A percentile compares a stretch with the other conserved stretches of the same genome.
phyloP scores from a whole-genome alignment of 2,888 invertebrate genomes.

The Spilarctia lutea region DNA sequence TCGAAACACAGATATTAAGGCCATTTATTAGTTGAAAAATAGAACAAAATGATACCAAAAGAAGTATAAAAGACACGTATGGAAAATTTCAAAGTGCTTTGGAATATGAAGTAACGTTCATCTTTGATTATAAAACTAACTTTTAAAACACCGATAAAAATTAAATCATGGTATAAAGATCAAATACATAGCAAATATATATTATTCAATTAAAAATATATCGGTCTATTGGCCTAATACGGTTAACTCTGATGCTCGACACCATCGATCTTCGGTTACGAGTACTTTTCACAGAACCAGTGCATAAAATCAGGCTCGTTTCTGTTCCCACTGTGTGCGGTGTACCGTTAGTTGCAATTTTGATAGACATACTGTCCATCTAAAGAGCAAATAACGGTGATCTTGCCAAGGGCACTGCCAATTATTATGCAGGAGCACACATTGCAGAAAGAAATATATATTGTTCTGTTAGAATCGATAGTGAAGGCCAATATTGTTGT shows the following conservation, averaged over 20 bases:
- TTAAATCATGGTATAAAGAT: too few species aligned
- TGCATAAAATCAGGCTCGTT: slow-evolving; percentile 2
- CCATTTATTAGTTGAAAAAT: too few species aligned
- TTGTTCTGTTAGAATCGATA: slow-evolving; percentile 17
- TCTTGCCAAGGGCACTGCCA: slow-evolving; percentile 6
- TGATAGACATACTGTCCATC: slow-evolving; percentile 6
- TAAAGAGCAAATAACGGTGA: slow-evolving; percentile 16
- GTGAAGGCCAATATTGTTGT: slow-evolving; percentile 2
- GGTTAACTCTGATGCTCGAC: neutral
- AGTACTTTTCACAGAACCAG: neutral
- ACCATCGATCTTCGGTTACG: neutral
- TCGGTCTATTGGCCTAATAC: neutral
- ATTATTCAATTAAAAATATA: too few species aligned
- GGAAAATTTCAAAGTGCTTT: too few species aligned
- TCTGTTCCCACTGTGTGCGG: neutral
- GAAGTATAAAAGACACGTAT: too few species aligned
- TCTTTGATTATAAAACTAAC: too few species aligned
- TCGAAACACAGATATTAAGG: too few species aligned
- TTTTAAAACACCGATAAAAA: too few species aligned
- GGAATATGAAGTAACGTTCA: too few species aligned
- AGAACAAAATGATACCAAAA: too few species aligned
- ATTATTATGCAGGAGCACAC: slow-evolving; percentile 19
- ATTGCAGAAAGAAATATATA: slow-evolving; percentile 16
- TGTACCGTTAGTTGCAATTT: slow-evolving; percentile 4
- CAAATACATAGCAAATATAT: too few species aligned